Percentiles rank a stretch among this genome's conserved stretches.
These are phyloP conservation scores for Crax fasciolata DNA, from an alignment of 2,797 vertebrate species.

Conservation along the genomic window DNA sequence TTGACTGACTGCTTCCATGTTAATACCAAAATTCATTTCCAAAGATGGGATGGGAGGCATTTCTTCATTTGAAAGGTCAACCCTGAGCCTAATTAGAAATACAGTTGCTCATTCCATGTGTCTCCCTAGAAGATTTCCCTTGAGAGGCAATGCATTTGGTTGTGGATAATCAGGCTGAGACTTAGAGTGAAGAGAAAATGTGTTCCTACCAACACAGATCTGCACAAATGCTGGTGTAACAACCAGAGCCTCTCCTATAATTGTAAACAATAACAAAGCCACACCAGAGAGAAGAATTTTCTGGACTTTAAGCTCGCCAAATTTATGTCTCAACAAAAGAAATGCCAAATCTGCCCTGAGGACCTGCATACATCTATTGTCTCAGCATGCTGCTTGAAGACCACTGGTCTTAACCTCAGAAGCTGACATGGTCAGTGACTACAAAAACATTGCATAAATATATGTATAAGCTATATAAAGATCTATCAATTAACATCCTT, in stretches of 20 bases:
- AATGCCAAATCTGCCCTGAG: not conserved
- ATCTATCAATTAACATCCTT: not conserved
- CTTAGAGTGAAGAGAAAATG: not conserved
- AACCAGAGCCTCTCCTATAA: not conserved
- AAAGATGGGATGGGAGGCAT: not conserved
- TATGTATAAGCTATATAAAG: not conserved
- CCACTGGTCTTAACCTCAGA: not conserved
- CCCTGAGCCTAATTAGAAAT: not conserved
- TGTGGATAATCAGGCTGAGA: not conserved
- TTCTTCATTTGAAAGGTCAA: not conserved
- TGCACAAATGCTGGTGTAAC: not conserved
- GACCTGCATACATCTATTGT: not conserved
- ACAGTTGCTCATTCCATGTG: not conserved
- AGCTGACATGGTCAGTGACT: not conserved
- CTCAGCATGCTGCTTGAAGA: not conserved
- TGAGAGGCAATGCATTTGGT: not conserved
- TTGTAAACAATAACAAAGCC: not conserved
- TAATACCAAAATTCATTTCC: not conserved
- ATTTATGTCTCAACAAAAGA: not conserved
- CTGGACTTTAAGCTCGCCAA: not conserved
- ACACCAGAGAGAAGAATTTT: not conserved
- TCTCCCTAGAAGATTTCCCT: not conserved
- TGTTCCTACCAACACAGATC: not conserved
- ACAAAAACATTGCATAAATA: not conserved
- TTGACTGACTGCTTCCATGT: not conserved